Percentiles rank a stretch among this genome's conserved stretches.
phyloP scores from a whole-genome alignment of 2,113 vertebrate genomes.

The Heterocephalus glaber region DNA sequence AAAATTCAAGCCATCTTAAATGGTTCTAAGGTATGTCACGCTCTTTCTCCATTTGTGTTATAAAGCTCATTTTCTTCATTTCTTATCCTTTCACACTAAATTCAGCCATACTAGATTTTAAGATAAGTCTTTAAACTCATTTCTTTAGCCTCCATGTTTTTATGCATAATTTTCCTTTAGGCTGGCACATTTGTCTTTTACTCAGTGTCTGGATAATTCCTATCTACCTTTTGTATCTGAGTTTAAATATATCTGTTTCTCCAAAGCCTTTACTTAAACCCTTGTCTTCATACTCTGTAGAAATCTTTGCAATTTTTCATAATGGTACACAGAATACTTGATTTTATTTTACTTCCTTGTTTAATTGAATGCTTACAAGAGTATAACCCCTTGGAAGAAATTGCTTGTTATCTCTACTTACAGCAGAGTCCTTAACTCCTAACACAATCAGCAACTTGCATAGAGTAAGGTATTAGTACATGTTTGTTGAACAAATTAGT shows the following conservation, averaged over 20 bases:
- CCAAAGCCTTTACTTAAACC: not conserved
- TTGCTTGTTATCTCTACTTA: not conserved
- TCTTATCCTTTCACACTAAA: not conserved
- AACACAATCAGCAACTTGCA: not conserved
- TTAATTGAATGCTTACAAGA: not conserved
- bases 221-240: not conserved
- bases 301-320: not conserved
- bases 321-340: not conserved
- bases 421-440: not conserved
- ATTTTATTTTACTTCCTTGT: slow-evolving; percentile 22
- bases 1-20: not conserved
- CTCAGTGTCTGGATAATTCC: not conserved
- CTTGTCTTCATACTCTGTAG: not conserved
- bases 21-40: not conserved
- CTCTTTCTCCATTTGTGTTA: not conserved
- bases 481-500: not conserved
- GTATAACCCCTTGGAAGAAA: not conserved
- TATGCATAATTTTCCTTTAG: not conserved
- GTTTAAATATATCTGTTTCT: not conserved
- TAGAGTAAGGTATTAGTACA: not conserved
- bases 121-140: not conserved
- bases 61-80: not conserved
- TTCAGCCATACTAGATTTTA: not conserved
- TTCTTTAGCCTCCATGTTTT: not conserved
- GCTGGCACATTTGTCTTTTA: not conserved